Conservation (phyloP, 2,113 vertebrate species). For the Bungarus multicinctus region DNA sequence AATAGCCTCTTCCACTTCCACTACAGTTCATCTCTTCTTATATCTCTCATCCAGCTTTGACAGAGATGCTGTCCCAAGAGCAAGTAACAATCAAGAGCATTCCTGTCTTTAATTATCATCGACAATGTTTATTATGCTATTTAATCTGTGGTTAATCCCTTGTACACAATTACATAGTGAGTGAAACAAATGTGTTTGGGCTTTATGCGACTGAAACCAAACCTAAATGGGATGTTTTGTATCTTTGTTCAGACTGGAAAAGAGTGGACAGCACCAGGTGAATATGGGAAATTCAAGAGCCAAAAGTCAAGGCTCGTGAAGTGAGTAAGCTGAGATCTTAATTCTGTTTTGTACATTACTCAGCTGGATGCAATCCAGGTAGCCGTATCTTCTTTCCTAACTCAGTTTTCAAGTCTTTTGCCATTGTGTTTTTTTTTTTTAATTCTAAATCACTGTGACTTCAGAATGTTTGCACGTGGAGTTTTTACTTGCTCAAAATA, state of each 20-base stretch:
- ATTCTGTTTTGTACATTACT: background rate
- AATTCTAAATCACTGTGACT: background rate
- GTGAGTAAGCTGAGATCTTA: conserved; percentile 69
- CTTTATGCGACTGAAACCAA: background rate
- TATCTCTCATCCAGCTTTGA: background rate
- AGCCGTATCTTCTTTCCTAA: background rate
- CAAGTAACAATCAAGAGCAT: background rate
- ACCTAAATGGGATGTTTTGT: conserved; percentile 16
- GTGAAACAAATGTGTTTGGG: background rate
- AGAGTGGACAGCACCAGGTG: conserved; percentile 92
- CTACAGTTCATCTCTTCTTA: background rate
- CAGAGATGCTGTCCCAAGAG: background rate
- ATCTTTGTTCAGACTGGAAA: conserved; percentile 75
- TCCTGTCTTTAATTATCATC: background rate
- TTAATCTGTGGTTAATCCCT: background rate
- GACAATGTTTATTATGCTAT: background rate
- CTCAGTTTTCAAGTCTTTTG: background rate
- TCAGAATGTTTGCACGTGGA: background rate
- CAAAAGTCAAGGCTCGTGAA: conserved; percentile 82
- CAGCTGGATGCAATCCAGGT: background rate
- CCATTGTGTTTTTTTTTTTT: background rate
- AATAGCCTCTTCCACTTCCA: background rate
- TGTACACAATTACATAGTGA: background rate
- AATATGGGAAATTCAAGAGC: conserved; percentile 88
- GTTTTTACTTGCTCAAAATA: background rate